Evolutionary conservation across 2,113 vertebrate species (phyloP).

Genomic region (Cynoglossus semilaevis): DNA sequence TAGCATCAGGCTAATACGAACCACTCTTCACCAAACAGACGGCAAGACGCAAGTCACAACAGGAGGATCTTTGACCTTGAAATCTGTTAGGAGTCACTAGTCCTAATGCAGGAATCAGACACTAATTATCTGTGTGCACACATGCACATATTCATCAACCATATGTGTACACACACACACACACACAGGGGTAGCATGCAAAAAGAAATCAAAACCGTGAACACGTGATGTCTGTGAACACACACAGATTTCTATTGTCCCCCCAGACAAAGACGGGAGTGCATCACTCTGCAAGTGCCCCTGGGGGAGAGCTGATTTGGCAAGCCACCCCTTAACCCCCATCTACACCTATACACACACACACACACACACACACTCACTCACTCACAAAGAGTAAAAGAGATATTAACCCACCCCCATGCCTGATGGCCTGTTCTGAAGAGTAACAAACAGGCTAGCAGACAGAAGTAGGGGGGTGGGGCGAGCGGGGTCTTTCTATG

Average conservation of each 20-base stretch:
- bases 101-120: slow-evolving; percentile 41
- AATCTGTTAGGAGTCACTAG: slow-evolving; percentile 42
- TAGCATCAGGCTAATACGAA: slow-evolving; percentile 14
- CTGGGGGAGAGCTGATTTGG: slow-evolving; percentile 60
- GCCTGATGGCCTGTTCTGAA: slow-evolving; percentile 58
- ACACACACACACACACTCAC: slow-evolving; percentile 31
- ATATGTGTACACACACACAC: not conserved
- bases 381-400: not conserved
- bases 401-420: slow-evolving; percentile 59
- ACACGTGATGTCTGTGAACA: slow-evolving; percentile 18
- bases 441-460: slow-evolving; percentile 65
- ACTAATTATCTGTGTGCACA: slow-evolving; percentile 43
- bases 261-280: slow-evolving; percentile 59
- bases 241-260: slow-evolving; percentile 47
- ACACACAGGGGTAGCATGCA: not conserved
- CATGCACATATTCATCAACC: not conserved
- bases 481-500: slow-evolving; percentile 58
- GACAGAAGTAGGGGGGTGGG: slow-evolving; percentile 59
- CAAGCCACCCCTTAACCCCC: slow-evolving; percentile 62
- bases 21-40: slow-evolving; percentile 10
- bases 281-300: slow-evolving; percentile 58
- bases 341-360: slow-evolving; percentile 40
- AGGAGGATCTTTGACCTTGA: slow-evolving; percentile 61
- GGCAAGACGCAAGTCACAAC: slow-evolving; percentile 20
- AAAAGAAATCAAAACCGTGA: slow-evolving; percentile 21